Percentiles rank a stretch among this genome's conserved stretches.
Evolutionary conservation across 1,140 invertebrate species (phyloP).

Genomic region (Leptinotarsa defecta): DNA sequence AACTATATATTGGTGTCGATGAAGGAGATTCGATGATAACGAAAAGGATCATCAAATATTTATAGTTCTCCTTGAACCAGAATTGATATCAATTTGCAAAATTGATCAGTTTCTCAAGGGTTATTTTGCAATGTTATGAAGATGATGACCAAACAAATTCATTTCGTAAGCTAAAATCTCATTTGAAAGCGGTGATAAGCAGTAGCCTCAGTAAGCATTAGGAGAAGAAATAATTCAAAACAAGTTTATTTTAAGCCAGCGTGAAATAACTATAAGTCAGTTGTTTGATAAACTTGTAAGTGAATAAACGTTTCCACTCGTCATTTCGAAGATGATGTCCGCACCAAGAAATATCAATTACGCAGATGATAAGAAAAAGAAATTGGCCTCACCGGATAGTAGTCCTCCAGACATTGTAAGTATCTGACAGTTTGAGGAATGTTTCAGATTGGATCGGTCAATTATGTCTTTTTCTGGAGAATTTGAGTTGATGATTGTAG

Average conservation of each 20-base stretch:
- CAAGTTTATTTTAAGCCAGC: constrained; percentile 9
- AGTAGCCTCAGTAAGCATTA: not conserved
- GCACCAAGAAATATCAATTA: constrained; percentile 36
- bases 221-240: not conserved
- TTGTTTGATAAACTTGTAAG: not conserved
- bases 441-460: too few species aligned
- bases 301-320: not conserved
- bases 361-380: not conserved
- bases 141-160: not conserved
- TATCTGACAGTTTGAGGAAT: not conserved
- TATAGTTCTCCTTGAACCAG: too few species aligned
- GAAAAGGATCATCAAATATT: too few species aligned
- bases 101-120: too few species aligned
- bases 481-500: too few species aligned
- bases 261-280: not conserved
- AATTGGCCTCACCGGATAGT: constrained; percentile 24
- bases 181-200: not conserved
- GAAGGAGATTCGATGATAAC: too few species aligned
- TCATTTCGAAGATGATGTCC: constrained; percentile 38
- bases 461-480: too few species aligned
- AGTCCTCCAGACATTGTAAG: constrained; percentile 45
- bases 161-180: not conserved
- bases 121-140: too few species aligned
- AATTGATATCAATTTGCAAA: too few species aligned
- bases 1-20: too few species aligned